A percentile compares a stretch with the other conserved stretches of the same genome.
These are phyloP conservation scores for Halichoerus grypus DNA, from an alignment of 2,113 vertebrate species.

Conservation along the genomic window DNA sequence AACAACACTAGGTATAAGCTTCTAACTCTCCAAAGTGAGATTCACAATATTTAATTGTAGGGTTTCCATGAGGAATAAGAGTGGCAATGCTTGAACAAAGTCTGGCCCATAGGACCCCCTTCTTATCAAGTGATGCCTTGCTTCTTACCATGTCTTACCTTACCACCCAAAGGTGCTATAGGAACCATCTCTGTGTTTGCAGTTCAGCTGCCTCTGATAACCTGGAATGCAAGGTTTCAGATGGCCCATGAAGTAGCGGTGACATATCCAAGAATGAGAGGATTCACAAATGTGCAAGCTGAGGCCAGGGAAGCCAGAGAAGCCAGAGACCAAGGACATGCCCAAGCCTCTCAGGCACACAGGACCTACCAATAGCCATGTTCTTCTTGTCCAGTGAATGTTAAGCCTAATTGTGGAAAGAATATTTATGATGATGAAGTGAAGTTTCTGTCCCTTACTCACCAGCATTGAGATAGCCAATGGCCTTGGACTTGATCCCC, in stretches of 20 bases:
- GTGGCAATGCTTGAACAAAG: background rate
- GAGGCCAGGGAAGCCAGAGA: background rate
- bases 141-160: background rate
- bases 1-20: background rate
- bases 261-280: background rate
- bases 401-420: background rate
- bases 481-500: no score
- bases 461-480: no score
- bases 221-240: slow-evolving; percentile 81
- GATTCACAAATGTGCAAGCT: no score
- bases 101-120: background rate
- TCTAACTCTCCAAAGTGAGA: background rate
- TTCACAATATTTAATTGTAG: background rate
- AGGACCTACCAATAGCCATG: background rate
- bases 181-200: slow-evolving; percentile 87
- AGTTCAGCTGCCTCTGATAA: slow-evolving; percentile 91
- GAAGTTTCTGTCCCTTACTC: background rate
- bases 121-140: slow-evolving; percentile 92
- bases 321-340: no score
- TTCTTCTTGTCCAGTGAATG: background rate
- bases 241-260: background rate
- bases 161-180: slow-evolving; percentile 90
- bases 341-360: background rate
- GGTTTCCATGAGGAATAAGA: background rate
- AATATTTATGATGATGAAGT: background rate